phyloP scores from a whole-genome alignment of 2,797 vertebrate genomes.

The Karalla daura region DNA sequence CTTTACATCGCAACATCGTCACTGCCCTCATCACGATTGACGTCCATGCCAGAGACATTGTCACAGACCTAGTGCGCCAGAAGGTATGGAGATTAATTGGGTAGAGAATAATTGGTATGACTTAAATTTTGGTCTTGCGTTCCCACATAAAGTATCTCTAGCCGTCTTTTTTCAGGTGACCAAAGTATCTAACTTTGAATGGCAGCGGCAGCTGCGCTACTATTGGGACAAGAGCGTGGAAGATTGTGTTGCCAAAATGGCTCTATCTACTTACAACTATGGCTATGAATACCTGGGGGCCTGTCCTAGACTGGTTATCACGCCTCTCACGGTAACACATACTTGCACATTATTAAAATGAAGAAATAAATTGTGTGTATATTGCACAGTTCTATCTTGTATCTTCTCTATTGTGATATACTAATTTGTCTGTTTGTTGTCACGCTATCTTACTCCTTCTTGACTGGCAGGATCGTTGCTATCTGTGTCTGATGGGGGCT shows the following conservation, averaged over 20 bases:
- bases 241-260: constrained; percentile 90
- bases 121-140: too few relatives aligned
- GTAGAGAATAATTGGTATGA: too few relatives aligned
- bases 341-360: not conserved
- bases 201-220: constrained; percentile 91
- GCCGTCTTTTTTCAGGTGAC: constrained; percentile 79
- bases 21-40: constrained; percentile 91
- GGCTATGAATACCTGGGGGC: constrained; percentile 91
- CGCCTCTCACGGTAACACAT: constrained; percentile 88
- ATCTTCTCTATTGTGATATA: not conserved
- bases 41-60: constrained; percentile 90
- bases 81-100: constrained; percentile 71
- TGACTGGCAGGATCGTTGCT: constrained; percentile 88
- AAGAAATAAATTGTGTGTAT: not conserved
- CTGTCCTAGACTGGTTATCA: constrained; percentile 90
- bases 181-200: constrained; percentile 86
- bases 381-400: not conserved
- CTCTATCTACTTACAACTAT: constrained; percentile 89
- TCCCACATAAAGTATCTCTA: not conserved
- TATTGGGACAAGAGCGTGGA: constrained; percentile 90
- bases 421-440: not conserved
- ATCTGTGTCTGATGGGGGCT: constrained; percentile 93
- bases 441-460: not conserved
- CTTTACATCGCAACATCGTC: constrained; percentile 89
- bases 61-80: constrained; percentile 86